Percentiles rank a stretch among this genome's conserved stretches.
phyloP scores from a whole-genome alignment of 2,113 vertebrate species.

The Scolopax mira region DNA sequence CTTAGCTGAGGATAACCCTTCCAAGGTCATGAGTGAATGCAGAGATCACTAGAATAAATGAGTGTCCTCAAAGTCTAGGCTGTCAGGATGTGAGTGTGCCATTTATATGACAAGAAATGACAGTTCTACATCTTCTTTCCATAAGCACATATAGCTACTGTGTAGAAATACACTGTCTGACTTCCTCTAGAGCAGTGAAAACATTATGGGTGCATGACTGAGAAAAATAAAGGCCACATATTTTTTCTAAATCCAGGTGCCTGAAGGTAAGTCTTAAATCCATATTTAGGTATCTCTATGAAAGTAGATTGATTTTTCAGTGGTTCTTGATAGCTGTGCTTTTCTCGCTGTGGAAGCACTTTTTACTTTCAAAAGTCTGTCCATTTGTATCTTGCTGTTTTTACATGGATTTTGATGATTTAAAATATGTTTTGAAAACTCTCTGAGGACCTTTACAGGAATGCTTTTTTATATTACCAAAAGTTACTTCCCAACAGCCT shows the following conservation, averaged over 20 bases:
- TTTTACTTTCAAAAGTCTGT: background rate
- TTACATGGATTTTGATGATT: background rate
- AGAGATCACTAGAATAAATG: background rate
- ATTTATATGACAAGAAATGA: background rate
- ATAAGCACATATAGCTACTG: background rate
- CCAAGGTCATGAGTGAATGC: background rate
- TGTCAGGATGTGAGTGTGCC: background rate
- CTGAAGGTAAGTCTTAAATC: background rate
- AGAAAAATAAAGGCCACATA: background rate
- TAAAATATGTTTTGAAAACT: background rate
- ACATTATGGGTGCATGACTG: background rate
- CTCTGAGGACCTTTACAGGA: background rate
- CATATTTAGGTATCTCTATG: background rate
- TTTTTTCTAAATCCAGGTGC: background rate
- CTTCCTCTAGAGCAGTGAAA: background rate
- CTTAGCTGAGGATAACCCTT: background rate
- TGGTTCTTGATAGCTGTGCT: background rate
- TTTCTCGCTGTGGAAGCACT: background rate
- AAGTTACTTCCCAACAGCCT: background rate
- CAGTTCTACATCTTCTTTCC: background rate
- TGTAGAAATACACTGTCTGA: background rate
- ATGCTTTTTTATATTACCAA: background rate
- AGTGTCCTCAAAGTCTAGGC: background rate
- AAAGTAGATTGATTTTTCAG: background rate
- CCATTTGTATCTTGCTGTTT: background rate